Evolutionary conservation across 2,797 vertebrate species (phyloP).

Genomic region (Mastacembelus armatus): DNA sequence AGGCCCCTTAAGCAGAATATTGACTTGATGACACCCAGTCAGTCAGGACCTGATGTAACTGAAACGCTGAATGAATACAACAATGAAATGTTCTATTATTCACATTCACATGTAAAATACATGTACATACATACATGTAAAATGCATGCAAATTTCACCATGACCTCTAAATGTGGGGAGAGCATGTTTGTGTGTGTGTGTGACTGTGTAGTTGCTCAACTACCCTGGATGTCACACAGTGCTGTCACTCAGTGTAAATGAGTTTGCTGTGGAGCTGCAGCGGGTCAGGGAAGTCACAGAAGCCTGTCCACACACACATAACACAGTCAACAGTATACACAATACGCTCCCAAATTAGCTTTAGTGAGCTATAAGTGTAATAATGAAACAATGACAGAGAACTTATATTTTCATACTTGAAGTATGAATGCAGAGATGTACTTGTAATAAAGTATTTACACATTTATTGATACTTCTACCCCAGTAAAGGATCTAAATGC

Average conservation of each 20-base stretch:
- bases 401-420: too few relatives aligned
- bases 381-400: too few relatives aligned
- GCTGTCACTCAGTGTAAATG: constrained; percentile 67
- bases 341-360: too few relatives aligned
- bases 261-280: constrained; percentile 47
- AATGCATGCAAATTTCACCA: constrained; percentile 41
- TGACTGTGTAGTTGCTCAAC: constrained; percentile 30
- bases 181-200: constrained; percentile 26
- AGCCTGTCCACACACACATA: constrained; percentile 55
- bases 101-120: constrained; percentile 41
- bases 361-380: too few relatives aligned
- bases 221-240: constrained; percentile 47
- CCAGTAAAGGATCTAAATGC: too few relatives aligned
- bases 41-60: constrained; percentile 21
- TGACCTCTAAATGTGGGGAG: constrained; percentile 43
- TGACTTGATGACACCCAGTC: constrained; percentile 29
- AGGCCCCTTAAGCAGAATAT: neutral
- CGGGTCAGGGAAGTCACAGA: constrained; percentile 56
- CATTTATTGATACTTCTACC: too few relatives aligned
- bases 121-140: constrained; percentile 44
- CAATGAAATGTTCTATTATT: constrained; percentile 38
- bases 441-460: too few relatives aligned
- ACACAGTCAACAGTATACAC: constrained; percentile 7
- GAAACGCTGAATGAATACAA: constrained; percentile 22
- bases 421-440: too few relatives aligned